Conservation (phyloP, 35 echinoderm and acorn worm species). For the Heliocidaris erythrogramma region DNA sequence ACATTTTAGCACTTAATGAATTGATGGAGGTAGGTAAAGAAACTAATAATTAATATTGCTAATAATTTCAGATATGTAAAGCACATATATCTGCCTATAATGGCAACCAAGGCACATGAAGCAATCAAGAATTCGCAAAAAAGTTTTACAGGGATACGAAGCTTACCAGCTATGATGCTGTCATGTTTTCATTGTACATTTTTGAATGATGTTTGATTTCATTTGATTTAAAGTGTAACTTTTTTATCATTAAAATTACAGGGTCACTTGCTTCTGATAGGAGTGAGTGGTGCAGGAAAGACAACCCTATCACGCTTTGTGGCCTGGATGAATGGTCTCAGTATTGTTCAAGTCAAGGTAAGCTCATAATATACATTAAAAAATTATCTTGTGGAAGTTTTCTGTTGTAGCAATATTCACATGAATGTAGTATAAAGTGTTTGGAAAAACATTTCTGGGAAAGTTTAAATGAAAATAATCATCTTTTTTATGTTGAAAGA, state of each 20-base stretch:
- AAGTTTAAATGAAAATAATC: not conserved
- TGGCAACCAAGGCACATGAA: too few species aligned
- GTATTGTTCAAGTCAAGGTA: slow-evolving; percentile 98
- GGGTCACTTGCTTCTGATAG: slow-evolving; percentile 98
- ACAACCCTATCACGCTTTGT: slow-evolving; percentile 99
- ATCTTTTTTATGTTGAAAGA: not conserved
- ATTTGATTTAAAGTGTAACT: not conserved
- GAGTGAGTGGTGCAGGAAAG: slow-evolving; percentile 94
- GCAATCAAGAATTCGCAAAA: too few species aligned
- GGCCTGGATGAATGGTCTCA: slow-evolving; percentile 99
- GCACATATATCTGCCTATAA: too few species aligned
- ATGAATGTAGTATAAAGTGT: not conserved
- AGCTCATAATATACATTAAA: not conserved
- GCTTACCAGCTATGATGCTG: too few species aligned
- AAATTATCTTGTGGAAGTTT: not conserved
- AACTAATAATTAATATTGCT: too few species aligned
- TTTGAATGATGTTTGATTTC: not conserved
- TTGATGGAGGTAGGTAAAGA: too few species aligned
- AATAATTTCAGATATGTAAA: too few species aligned
- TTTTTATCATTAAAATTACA: slow-evolving; percentile 10
- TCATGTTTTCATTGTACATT: not conserved
- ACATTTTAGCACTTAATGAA: too few species aligned
- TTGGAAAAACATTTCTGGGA: not conserved
- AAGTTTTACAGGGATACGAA: too few species aligned
- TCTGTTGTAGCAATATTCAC: not conserved